Percentiles rank a stretch among this genome's conserved stretches.
Evolutionary conservation across 2,888 invertebrate species (phyloP).

Genomic region (Anagyrus pseudococci): DNA sequence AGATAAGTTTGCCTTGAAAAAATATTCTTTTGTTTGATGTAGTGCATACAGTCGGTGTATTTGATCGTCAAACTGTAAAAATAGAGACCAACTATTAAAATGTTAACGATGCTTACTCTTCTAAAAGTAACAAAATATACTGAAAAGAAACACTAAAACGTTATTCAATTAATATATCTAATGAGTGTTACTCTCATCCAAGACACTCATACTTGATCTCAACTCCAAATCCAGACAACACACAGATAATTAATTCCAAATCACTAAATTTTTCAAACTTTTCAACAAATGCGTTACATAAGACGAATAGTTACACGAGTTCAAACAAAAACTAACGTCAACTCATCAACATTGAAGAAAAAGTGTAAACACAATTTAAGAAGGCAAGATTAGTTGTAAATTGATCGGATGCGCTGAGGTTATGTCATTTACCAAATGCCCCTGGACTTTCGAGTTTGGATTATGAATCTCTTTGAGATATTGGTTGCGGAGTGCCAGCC

Average conservation of each 20-base stretch:
- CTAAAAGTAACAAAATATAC: neutral
- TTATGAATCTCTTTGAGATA: conserved; percentile 75
- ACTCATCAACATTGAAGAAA: neutral
- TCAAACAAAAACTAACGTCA: neutral
- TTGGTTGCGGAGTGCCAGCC: conserved; percentile 70
- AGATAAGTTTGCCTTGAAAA: conserved; percentile 72
- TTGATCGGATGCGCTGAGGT: too few species aligned
- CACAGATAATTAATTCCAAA: too few species aligned
- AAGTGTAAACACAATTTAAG: neutral
- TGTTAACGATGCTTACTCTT: neutral
- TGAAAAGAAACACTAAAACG: neutral
- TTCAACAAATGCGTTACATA: too few species aligned
- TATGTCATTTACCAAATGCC: conserved; percentile 71
- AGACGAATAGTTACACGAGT: neutral
- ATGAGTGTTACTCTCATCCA: too few species aligned
- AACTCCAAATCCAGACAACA: too few species aligned
- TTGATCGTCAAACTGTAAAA: conserved; percentile 78
- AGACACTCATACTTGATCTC: too few species aligned
- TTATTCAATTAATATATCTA: neutral
- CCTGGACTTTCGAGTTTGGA: conserved; percentile 75
- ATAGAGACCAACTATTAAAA: conserved; percentile 52
- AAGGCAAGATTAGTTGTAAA: too few species aligned
- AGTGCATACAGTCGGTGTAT: conserved; percentile 77
- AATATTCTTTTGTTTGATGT: conserved; percentile 70
- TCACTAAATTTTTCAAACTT: too few species aligned